Conservation (phyloP, 1,140 invertebrate genomes). For the Spodoptera litura region DNA sequence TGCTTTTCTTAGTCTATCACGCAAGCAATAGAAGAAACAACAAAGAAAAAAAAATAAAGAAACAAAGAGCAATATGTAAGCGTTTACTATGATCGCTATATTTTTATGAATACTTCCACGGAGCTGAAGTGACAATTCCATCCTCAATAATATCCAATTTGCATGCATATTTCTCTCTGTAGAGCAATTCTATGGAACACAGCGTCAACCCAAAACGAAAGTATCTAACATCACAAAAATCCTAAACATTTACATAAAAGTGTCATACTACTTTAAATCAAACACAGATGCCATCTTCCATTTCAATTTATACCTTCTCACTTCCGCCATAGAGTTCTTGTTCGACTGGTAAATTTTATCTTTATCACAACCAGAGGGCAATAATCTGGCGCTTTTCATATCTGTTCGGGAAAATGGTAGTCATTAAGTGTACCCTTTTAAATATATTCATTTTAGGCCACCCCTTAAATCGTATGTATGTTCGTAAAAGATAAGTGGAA, state of each 20-base stretch:
- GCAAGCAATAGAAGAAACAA: too few relatives aligned
- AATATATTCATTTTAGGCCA: slow-evolving; percentile 12
- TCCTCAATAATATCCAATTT: slow-evolving; percentile 17
- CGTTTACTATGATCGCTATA: background rate
- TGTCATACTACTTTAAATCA: slow-evolving; percentile 5
- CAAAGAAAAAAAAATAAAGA: background rate
- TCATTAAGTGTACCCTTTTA: slow-evolving; percentile 20
- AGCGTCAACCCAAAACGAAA: slow-evolving; percentile 2
- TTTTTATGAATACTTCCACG: background rate
- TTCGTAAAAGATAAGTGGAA: slow-evolving; percentile 2
- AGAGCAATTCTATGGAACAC: background rate
- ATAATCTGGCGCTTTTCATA: slow-evolving; percentile 19
- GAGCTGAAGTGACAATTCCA: background rate
- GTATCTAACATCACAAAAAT: slow-evolving; percentile 2
- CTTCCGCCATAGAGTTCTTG: background rate
- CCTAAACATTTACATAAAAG: slow-evolving; percentile 28
- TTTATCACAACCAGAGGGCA: slow-evolving; percentile 2
- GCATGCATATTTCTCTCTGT: slow-evolving; percentile 21
- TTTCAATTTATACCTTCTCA: background rate
- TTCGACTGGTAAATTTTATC: background rate
- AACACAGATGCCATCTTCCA: background rate
- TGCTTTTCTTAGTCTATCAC: too few relatives aligned
- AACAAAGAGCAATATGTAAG: background rate
- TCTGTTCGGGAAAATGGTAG: slow-evolving; percentile 5
- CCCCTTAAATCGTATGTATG: background rate